Base-by-base conservation (phyloP, 2,113 vertebrate species). In the Riparia riparia region DNA sequence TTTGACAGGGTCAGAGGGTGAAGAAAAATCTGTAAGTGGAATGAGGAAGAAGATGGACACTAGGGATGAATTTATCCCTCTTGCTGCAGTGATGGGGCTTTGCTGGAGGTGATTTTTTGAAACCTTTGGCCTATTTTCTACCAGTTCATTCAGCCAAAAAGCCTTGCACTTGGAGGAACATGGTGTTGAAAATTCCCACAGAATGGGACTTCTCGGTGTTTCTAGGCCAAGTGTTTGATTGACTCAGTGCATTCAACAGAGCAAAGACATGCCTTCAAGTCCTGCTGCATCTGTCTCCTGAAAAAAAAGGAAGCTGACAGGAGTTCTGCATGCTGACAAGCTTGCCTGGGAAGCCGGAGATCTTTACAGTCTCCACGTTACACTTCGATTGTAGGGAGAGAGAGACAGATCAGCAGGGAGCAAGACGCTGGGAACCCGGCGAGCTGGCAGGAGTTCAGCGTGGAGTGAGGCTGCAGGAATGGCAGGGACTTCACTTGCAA, bases 1-100 rank as follows among this genome's bases (percentile, higher is more conserved):
- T 96, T 88, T 94, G 94, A 89, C 80, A 86, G 86, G 93, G 92
- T 96, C 93, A 95, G 90, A 77, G 69, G 44, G 60, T 45, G 80
- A 92, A 74, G 64, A 77, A 83, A 95, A 92, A 95, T 64, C 76
- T 57, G 0, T 82, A 91, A 78, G 60, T 34, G 88, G 81, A 93
- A 86, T 18, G 45, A 53, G n/a, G 56, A 71, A 86, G 60, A 28
- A 68, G 76, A 72, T 6, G 45, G 86, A 86, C 72, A 53, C 56
- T 8, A 61, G 72, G 65, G 88, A 94, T 82, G 65, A 78, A 78
- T 93, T 69, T 42, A 80, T 41, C 25, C 28, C 49, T 89, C 86
- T 53, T 60, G 41, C 47, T 70, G 60, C n/a, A 78, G 51, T 37
- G 56, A 81, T 42, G 57, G 45, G 64, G 41, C 56, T 90, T 86